Conservation (phyloP, 2,113 vertebrate species). For the Oceanites oceanicus region DNA sequence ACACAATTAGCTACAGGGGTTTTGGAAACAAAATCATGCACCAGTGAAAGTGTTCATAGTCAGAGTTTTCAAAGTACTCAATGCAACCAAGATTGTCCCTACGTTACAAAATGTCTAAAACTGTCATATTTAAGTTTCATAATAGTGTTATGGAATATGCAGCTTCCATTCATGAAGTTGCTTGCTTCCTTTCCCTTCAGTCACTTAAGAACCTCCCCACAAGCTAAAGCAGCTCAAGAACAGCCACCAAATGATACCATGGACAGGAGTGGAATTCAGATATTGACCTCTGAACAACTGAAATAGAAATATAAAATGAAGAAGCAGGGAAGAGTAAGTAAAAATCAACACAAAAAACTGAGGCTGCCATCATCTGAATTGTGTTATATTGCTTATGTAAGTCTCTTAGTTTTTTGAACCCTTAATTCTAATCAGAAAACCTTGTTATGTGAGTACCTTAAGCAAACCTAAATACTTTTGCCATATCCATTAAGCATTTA, state of each 20-base stretch:
- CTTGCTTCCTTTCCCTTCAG: background rate
- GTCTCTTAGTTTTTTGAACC: background rate
- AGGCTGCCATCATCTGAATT: background rate
- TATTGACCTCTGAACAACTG: background rate
- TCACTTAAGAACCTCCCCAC: background rate
- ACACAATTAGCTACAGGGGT: background rate
- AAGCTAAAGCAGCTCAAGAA: background rate
- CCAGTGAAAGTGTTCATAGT: background rate
- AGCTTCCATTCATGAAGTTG: background rate
- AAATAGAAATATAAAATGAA: background rate
- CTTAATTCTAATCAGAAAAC: background rate
- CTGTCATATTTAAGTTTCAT: background rate
- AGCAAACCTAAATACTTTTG: background rate
- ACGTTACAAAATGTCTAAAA: background rate
- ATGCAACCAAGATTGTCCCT: background rate
- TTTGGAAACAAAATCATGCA: background rate
- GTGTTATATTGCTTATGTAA: background rate
- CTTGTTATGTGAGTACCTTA: background rate
- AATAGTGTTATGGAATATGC: background rate
- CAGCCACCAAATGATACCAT: background rate
- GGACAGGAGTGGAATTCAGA: background rate
- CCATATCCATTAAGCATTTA: background rate
- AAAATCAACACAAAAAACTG: background rate
- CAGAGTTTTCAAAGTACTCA: background rate
- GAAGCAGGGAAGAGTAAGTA: background rate